Evolutionary conservation across 1,140 invertebrate species (phyloP).

Genomic region (Drosophila nikananu): DNA sequence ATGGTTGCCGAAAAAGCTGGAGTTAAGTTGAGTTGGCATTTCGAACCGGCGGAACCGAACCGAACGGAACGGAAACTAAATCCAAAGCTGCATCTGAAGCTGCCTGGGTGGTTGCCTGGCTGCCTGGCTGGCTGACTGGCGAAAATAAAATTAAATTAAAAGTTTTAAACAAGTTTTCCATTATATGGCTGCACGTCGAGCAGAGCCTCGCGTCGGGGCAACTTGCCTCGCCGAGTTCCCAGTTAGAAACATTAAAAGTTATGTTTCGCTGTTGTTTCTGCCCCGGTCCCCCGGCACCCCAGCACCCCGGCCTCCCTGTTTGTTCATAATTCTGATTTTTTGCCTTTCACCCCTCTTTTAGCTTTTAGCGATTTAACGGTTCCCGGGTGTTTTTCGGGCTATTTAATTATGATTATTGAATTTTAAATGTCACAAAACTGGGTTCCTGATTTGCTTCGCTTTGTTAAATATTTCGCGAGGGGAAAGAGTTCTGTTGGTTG

Average conservation of each 20-base stretch:
- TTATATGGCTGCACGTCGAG: conserved; percentile 59
- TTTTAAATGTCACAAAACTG: conserved; percentile 69
- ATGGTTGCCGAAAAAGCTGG: conserved; percentile 24
- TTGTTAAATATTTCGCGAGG: neutral
- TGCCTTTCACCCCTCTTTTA: neutral
- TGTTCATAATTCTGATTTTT: conserved; percentile 61
- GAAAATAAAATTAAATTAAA: conserved; percentile 83
- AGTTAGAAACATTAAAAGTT: conserved; percentile 79
- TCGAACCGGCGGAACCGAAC: conserved; percentile 23
- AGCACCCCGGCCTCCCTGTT: neutral
- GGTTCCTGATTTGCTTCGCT: conserved; percentile 27
- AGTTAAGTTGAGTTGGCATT: conserved; percentile 23
- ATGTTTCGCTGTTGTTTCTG: conserved; percentile 35
- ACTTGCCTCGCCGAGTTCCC: conserved; percentile 57
- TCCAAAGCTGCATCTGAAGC: conserved; percentile 44
- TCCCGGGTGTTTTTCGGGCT: conserved; percentile 35
- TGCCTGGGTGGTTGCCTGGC: neutral
- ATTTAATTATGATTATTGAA: conserved; percentile 80
- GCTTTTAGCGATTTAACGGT: conserved; percentile 39
- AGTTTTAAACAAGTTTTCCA: conserved; percentile 82
- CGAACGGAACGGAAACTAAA: conserved; percentile 39
- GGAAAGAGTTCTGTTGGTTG: neutral
- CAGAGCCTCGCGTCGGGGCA: conserved; percentile 30
- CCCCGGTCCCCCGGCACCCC: neutral
- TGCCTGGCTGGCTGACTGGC: conserved; percentile 26